Percentiles rank a stretch among this genome's conserved stretches.
phyloP scores from a whole-genome alignment of 1,140 invertebrate genomes.

The Aphelinus certus region DNA sequence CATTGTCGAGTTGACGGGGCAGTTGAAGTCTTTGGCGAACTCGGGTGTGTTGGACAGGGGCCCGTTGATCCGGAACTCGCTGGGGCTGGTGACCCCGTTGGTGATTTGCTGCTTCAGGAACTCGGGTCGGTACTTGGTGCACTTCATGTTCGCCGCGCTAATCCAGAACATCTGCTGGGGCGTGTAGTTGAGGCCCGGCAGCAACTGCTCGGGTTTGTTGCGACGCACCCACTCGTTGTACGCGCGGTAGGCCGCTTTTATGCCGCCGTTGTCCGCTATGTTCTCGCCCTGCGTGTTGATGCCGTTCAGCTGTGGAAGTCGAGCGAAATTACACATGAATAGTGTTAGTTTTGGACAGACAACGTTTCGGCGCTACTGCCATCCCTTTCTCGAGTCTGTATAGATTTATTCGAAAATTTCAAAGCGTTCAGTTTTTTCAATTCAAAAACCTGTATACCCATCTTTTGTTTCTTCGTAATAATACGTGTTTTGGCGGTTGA shows the following conservation, averaged over 20 bases:
- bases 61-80: conserved; percentile 85
- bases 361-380: no score
- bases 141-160: conserved; percentile 76
- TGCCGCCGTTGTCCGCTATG: conserved; percentile 90
- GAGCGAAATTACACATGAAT: no score
- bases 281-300: conserved; percentile 92
- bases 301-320: conserved; percentile 77
- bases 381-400: no score
- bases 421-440: no score
- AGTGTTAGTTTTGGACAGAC: no score
- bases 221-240: conserved; percentile 77
- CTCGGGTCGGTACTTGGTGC: conserved; percentile 75
- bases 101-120: conserved; percentile 78
- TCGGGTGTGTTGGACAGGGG: conserved; percentile 90
- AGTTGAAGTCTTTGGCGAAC: conserved; percentile 89
- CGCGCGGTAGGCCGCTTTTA: conserved; percentile 87
- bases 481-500: no score
- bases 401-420: no score
- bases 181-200: conserved; percentile 70
- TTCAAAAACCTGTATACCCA: no score
- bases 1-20: conserved; percentile 82
- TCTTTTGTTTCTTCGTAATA: no score
- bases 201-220: conserved; percentile 71
- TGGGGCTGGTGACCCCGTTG: conserved; percentile 81
- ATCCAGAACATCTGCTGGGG: conserved; percentile 84